Conservation (phyloP, 2,113 vertebrate genomes). For the Archilochus colubris region DNA sequence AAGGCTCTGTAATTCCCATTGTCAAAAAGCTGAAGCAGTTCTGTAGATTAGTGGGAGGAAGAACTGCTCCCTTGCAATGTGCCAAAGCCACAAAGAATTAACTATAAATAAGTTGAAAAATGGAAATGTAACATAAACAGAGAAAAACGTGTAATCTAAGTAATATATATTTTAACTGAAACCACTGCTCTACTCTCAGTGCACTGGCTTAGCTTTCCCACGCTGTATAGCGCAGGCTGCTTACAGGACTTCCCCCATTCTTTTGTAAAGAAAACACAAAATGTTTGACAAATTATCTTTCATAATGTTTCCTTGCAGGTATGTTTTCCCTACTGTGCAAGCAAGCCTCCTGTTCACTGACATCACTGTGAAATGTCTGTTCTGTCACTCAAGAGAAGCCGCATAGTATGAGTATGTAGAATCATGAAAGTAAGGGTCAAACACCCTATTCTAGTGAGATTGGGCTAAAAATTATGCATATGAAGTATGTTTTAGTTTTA, state of each 20-base stretch:
- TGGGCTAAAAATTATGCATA: neutral
- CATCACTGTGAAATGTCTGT: neutral
- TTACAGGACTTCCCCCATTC: neutral
- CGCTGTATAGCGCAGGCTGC: neutral
- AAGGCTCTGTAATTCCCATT: neutral
- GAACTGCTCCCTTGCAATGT: neutral
- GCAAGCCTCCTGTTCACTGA: neutral
- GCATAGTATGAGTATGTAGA: neutral
- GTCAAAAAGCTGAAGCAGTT: neutral
- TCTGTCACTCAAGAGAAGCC: neutral
- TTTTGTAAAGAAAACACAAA: neutral
- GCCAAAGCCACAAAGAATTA: neutral
- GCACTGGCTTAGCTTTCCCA: neutral
- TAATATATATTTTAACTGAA: conserved; percentile 1
- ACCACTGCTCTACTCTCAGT: neutral
- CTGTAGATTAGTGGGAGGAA: neutral
- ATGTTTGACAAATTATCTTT: neutral
- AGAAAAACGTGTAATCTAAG: neutral
- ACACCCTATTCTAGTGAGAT: neutral
- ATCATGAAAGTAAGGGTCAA: neutral
- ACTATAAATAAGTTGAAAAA: accelerated
- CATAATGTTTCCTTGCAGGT: neutral
- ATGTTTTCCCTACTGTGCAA: neutral
- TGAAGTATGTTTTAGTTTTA: neutral
- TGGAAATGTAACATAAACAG: neutral